A percentile compares a stretch with the other conserved stretches of the same genome.
These are phyloP conservation scores for Phoenicopterus ruber DNA, from an alignment of 2,113 vertebrate species.

Conservation along the genomic window DNA sequence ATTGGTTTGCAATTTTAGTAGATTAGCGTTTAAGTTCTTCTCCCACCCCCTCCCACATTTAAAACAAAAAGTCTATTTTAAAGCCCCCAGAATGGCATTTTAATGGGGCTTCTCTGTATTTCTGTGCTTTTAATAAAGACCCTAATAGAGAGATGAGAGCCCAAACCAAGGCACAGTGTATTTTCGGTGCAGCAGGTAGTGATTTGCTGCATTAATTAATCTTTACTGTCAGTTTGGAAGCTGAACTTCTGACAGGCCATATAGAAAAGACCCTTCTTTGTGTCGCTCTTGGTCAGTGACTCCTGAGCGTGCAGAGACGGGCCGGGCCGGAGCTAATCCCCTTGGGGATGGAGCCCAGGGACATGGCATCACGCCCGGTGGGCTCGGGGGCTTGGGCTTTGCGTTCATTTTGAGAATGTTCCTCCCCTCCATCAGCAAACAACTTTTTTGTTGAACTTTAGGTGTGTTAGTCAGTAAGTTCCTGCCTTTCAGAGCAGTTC, in stretches of 20 bases:
- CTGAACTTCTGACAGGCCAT: background rate
- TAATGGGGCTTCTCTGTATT: constrained; percentile 24
- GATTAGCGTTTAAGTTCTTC: background rate
- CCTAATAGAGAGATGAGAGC: background rate
- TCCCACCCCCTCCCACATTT: constrained; percentile 11
- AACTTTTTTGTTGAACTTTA: background rate
- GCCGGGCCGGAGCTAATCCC: background rate
- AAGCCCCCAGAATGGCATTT: constrained; percentile 41
- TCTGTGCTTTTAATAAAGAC: background rate
- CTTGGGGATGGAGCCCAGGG: background rate
- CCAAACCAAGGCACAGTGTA: background rate
- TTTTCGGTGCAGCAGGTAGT: background rate
- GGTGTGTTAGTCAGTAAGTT: background rate
- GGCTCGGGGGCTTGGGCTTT: background rate
- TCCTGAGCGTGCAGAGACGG: accelerated
- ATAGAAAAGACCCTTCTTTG: background rate
- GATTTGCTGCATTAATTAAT: background rate
- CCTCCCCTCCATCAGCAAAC: background rate
- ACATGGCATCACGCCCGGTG: accelerated
- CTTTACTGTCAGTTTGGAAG: background rate
- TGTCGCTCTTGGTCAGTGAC: background rate
- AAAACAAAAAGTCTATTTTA: constrained; percentile 29
- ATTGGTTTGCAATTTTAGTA: background rate
- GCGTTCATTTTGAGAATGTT: background rate
- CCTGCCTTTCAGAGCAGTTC: background rate